Percentiles rank a stretch among this genome's conserved stretches.
phyloP scores from a whole-genome alignment of 2,888 invertebrate species.

The Leucania comma region DNA sequence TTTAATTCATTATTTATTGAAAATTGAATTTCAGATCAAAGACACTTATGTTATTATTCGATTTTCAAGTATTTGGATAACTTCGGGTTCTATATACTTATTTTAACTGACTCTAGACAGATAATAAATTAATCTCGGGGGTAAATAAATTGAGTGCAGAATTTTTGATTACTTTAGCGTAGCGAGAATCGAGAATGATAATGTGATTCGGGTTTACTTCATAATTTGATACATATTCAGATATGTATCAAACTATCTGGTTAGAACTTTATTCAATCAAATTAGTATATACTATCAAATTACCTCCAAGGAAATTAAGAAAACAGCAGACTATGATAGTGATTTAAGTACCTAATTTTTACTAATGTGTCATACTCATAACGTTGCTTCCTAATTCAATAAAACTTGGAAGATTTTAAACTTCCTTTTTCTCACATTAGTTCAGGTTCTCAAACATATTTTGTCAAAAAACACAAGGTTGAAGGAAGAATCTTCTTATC shows the following conservation, averaged over 20 bases:
- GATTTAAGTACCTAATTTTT: not conserved
- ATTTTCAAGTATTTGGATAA: conserved; percentile 9
- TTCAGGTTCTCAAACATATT: not conserved
- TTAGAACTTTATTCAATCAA: too few species aligned
- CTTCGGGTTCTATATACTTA: not conserved
- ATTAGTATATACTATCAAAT: too few species aligned
- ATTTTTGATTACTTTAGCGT: not conserved
- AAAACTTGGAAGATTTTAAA: conserved; percentile 1
- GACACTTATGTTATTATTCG: not conserved
- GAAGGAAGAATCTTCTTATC: not conserved
- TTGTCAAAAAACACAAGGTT: not conserved
- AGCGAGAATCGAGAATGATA: not conserved
- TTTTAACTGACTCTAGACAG: not conserved
- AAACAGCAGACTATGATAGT: not conserved
- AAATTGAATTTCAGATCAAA: conserved; percentile 2
- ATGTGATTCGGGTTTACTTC: not conserved
- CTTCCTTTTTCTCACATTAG: not conserved
- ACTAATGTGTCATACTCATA: not conserved
- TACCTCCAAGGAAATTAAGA: too few species aligned
- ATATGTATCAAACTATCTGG: too few species aligned
- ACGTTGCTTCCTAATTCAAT: not conserved
- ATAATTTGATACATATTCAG: too few species aligned
- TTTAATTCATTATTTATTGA: conserved; percentile 13
- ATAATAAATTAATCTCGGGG: not conserved
- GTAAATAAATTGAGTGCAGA: too few species aligned